phyloP scores from a whole-genome alignment of 2,888 invertebrate genomes.

The Drosophila bunnanda region DNA sequence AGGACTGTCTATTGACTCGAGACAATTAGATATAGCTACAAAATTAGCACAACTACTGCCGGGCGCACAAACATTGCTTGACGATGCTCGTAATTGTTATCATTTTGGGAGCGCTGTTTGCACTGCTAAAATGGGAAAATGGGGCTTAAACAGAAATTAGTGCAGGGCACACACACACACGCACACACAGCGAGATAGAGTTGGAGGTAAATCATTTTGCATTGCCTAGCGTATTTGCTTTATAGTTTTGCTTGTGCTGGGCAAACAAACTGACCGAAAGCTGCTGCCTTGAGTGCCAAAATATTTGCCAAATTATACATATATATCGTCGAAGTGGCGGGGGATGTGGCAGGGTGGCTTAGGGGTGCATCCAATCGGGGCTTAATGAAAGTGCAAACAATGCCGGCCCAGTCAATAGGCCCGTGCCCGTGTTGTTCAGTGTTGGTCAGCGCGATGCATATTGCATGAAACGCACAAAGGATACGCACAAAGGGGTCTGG shows the following conservation, averaged over 20 bases:
- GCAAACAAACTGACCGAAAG: conserved; percentile 50
- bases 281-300: conserved; percentile 66
- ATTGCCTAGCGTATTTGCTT: conserved; percentile 47
- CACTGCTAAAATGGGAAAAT: conserved; percentile 59
- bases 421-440: conserved; percentile 41
- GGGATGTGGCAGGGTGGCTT: conserved; percentile 10
- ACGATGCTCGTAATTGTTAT: conserved; percentile 48
- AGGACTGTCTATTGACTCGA: conserved; percentile 40
- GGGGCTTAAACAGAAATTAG: conserved; percentile 49
- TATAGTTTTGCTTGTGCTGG: conserved; percentile 55
- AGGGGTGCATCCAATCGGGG: conserved; percentile 23
- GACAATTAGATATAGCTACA: conserved; percentile 41
- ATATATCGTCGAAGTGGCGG: not conserved
- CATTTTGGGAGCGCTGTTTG: conserved; percentile 61
- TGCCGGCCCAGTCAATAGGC: conserved; percentile 34
- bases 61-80: conserved; percentile 4
- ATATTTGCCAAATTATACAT: conserved; percentile 60
- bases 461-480: conserved; percentile 39
- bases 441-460: conserved; percentile 58
- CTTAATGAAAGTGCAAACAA: conserved; percentile 71
- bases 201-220: conserved; percentile 40
- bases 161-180: conserved; percentile 11
- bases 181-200: conserved; percentile 4
- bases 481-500: conserved; percentile 1
- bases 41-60: conserved; percentile 56